Evolutionary conservation across 2,888 invertebrate species (phyloP).

Genomic region (Carabus problematicus): DNA sequence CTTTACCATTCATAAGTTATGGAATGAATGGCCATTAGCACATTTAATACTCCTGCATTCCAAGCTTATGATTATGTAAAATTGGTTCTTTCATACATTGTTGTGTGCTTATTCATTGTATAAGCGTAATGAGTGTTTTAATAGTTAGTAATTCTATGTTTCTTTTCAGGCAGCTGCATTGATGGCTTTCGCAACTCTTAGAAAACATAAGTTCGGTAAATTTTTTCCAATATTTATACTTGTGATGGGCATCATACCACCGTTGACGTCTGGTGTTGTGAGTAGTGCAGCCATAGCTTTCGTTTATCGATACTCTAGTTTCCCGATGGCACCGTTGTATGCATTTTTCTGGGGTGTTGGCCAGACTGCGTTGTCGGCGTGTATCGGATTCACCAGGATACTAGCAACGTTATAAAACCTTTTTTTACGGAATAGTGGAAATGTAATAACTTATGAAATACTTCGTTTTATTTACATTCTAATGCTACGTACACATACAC

Average conservation of each 20-base stretch:
- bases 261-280: conserved; percentile 86
- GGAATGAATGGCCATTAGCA: background rate
- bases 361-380: conserved; percentile 87
- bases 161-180: conserved; percentile 75
- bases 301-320: conserved; percentile 88
- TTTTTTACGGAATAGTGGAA: conserved; percentile 21
- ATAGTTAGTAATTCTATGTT: conserved; percentile 18
- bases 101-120: background rate
- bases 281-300: conserved; percentile 94
- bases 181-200: conserved; percentile 88
- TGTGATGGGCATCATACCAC: conserved; percentile 88
- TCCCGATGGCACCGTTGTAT: conserved; percentile 89
- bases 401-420: conserved; percentile 80
- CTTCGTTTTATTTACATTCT: too few relatives aligned
- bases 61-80: background rate
- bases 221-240: conserved; percentile 90
- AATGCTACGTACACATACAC: too few relatives aligned
- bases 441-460: too few relatives aligned
- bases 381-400: conserved; percentile 91
- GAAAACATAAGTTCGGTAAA: conserved; percentile 94
- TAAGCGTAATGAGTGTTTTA: conserved; percentile 4
- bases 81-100: too few relatives aligned
- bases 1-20: background rate
- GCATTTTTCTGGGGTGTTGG: conserved; percentile 95
- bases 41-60: background rate